Conservation (phyloP, 2,113 vertebrate genomes). For the Apodemus speciosus region DNA sequence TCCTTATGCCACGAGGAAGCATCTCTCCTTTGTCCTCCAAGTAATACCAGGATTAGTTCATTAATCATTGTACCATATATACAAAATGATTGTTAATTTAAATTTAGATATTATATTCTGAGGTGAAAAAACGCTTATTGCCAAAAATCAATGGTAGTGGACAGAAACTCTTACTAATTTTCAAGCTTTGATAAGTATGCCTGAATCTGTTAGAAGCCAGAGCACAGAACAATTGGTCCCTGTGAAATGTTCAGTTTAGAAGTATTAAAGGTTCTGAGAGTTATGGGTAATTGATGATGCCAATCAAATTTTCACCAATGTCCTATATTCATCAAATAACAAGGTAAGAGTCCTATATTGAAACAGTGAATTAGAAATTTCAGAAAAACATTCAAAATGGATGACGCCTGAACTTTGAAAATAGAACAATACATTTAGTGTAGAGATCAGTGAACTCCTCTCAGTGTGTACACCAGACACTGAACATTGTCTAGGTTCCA, state of each 20-base stretch:
- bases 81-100: conserved; percentile 17
- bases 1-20: neutral
- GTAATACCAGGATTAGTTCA: conserved; percentile 15
- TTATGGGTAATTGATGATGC: neutral
- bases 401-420: neutral
- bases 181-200: neutral
- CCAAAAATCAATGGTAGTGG: neutral
- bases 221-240: neutral
- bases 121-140: neutral
- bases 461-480: neutral
- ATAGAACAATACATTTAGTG: neutral
- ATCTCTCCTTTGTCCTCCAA: neutral
- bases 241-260: neutral
- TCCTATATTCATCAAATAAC: neutral
- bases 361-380: conserved; percentile 5
- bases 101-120: conserved; percentile 15
- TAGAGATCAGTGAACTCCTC: neutral
- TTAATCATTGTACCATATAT: neutral
- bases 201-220: neutral
- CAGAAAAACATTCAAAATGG: neutral
- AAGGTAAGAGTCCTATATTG: neutral
- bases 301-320: neutral
- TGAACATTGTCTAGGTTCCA: neutral
- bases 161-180: conserved; percentile 10
- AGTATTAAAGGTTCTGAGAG: neutral